phyloP scores from a whole-genome alignment of 2,888 invertebrate genomes.

The Dyspetes luteomarginatus region DNA sequence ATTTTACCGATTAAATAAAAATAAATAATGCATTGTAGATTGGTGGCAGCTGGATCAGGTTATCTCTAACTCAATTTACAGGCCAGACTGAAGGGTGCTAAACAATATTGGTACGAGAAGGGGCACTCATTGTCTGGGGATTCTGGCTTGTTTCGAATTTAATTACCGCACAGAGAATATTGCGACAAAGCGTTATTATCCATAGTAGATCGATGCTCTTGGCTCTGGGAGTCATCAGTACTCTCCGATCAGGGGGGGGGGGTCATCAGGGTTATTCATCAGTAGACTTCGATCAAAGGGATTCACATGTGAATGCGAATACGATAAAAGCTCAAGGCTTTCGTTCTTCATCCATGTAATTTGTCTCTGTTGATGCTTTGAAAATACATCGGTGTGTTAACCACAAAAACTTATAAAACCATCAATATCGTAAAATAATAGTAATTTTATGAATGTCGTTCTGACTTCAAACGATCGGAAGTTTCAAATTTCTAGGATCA shows the following conservation, averaged over 20 bases:
- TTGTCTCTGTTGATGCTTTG: constrained; percentile 1
- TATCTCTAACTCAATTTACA: constrained; percentile 65
- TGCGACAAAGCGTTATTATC: constrained; percentile 15
- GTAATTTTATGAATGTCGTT: constrained; percentile 66
- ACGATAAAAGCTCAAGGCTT: constrained; percentile 72
- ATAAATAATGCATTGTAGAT: background rate
- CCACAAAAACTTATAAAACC: background rate
- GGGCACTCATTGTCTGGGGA: constrained; percentile 51
- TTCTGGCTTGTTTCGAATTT: constrained; percentile 69
- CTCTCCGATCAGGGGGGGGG: too few species aligned
- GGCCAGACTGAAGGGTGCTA: constrained; percentile 54
- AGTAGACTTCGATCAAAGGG: constrained; percentile 44
- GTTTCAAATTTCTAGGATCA: constrained; percentile 53
- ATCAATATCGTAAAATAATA: constrained; percentile 70
- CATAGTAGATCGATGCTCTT: background rate
- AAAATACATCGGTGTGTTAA: constrained; percentile 10
- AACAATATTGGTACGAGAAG: constrained; percentile 50
- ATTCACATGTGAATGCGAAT: constrained; percentile 57
- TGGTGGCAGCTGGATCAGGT: constrained; percentile 2
- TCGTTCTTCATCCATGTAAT: constrained; percentile 18
- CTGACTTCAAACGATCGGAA: constrained; percentile 67
- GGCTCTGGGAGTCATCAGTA: too few species aligned
- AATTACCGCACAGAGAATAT: constrained; percentile 66
- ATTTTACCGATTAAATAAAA: too few species aligned
- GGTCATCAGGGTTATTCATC: too few species aligned